These are phyloP conservation scores for Sapajus apella DNA, from an alignment of 2,113 vertebrate genomes.

Conservation along the genomic window DNA sequence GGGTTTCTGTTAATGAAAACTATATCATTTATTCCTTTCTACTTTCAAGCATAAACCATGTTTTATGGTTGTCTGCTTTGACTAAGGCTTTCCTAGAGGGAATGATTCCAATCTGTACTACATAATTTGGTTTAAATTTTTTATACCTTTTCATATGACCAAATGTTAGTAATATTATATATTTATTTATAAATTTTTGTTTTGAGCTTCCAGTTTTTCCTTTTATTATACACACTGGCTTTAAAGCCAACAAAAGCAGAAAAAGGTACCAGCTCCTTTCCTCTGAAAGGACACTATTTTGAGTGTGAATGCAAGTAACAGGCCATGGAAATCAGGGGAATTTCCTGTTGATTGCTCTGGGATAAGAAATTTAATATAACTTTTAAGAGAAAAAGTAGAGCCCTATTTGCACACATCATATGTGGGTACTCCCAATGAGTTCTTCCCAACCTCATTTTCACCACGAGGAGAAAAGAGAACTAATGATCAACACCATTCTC, in stretches of 20 bases:
- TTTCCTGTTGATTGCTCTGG: not conserved
- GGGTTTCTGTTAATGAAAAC: constrained; percentile 40
- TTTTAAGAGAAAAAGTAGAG: not conserved
- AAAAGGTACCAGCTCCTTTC: not conserved
- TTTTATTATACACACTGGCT: not conserved
- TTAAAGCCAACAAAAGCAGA: not conserved
- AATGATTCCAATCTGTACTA: not conserved
- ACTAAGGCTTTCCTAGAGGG: not conserved
- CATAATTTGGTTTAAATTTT: not conserved
- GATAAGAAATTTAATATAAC: not conserved
- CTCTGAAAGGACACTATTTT: not conserved
- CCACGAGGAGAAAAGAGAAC: not conserved
- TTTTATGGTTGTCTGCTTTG: not conserved
- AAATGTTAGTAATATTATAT: not conserved
- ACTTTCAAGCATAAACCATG: not conserved
- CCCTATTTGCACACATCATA: not conserved
- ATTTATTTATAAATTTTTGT: not conserved
- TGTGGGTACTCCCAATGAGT: fast-evolving
- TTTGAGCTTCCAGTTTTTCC: not conserved
- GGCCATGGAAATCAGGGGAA: not conserved
- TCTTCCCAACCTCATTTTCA: not conserved
- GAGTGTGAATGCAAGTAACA: not conserved
- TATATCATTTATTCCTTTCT: not conserved
- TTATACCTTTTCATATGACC: not conserved
- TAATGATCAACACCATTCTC: not conserved